These are phyloP conservation scores for Adineta ricciae DNA, from an alignment of 2,888 invertebrate genomes.

Conservation along the genomic window DNA sequence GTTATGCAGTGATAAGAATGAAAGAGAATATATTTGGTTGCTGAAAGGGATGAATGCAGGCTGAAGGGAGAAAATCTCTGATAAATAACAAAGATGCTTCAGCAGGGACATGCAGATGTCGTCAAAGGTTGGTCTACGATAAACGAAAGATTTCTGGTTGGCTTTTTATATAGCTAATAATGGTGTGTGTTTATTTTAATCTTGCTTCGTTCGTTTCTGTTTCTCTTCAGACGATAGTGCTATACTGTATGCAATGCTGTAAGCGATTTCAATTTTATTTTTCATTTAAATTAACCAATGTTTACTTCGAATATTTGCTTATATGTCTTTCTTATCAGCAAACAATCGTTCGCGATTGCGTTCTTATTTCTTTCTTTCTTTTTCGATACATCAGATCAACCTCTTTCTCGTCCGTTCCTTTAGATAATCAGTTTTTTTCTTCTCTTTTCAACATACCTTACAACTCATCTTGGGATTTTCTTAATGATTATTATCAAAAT, in stretches of 20 bases:
- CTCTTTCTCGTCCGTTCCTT: neutral
- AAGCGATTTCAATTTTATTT: too few relatives aligned
- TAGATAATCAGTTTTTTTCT: neutral
- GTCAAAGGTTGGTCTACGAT: neutral
- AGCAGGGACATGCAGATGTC: neutral
- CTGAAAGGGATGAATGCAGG: too few relatives aligned
- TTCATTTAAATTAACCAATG: too few relatives aligned
- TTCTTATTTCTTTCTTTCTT: too few relatives aligned
- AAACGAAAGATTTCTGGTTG: neutral
- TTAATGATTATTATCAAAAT: neutral
- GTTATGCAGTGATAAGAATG: neutral
- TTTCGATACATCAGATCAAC: too few relatives aligned
- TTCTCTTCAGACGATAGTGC: neutral
- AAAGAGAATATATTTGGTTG: neutral
- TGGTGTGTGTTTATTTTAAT: neutral
- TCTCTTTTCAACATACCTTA: neutral
- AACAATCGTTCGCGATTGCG: too few relatives aligned
- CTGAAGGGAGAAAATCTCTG: neutral
- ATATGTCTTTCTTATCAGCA: too few relatives aligned
- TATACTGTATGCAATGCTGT: too few relatives aligned
- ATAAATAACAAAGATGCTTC: neutral
- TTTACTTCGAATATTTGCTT: too few relatives aligned
- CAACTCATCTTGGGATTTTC: neutral
- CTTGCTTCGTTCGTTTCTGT: neutral
- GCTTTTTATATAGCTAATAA: neutral